Conservation (phyloP, 1,140 invertebrate species). For the Stegodyphus mimosarum region DNA sequence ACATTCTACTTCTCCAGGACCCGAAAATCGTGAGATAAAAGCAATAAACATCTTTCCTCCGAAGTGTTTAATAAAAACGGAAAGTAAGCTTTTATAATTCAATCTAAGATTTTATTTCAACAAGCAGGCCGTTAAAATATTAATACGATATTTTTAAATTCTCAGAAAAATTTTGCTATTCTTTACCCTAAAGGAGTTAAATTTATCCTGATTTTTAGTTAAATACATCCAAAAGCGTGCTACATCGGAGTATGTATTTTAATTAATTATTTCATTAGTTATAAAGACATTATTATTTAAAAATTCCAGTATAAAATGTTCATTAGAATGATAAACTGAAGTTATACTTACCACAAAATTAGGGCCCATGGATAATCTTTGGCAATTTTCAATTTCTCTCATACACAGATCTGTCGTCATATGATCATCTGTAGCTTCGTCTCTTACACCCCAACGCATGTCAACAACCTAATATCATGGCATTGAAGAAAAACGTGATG, state of each 20-base stretch:
- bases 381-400: conserved; percentile 97
- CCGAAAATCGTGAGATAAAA: too few species aligned
- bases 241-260: not conserved
- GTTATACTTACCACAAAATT: conserved; percentile 86
- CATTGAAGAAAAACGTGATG: not conserved
- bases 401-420: conserved; percentile 99
- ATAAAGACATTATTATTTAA: not conserved
- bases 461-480: conserved; percentile 85
- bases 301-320: not conserved
- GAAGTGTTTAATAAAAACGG: too few species aligned
- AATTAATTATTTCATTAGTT: not conserved
- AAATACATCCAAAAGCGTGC: too few species aligned
- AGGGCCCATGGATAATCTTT: conserved; percentile 95
- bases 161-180: too few species aligned
- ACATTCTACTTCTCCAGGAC: too few species aligned
- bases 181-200: too few species aligned
- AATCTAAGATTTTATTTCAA: too few species aligned
- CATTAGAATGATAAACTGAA: conserved; percentile 18
- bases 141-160: too few species aligned
- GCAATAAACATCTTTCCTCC: too few species aligned
- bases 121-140: too few species aligned
- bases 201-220: too few species aligned
- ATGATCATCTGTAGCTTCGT: conserved; percentile 98
- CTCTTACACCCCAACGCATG: conserved; percentile 93
- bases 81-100: too few species aligned